Conservation (phyloP, 2,797 vertebrate species). For the Betta splendens region DNA sequence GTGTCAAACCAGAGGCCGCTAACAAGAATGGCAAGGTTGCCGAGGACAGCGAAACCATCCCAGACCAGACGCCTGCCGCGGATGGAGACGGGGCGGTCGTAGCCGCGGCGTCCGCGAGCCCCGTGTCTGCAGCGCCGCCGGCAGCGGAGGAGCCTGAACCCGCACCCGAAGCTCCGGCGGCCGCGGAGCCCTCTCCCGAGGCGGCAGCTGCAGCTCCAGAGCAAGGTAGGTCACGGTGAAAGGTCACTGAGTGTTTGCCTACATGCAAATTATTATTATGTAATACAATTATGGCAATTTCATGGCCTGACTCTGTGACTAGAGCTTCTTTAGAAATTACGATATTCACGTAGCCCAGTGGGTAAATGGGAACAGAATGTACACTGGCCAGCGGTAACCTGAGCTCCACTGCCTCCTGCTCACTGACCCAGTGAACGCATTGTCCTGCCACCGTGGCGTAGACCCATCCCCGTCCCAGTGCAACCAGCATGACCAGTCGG, state of each 20-base stretch:
- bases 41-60: conserved; percentile 74
- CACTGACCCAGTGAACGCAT: conserved; percentile 23
- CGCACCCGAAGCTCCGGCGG: conserved; percentile 7
- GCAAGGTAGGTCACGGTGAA: conserved; percentile 47
- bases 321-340: background rate
- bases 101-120: conserved; percentile 31
- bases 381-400: conserved; percentile 38
- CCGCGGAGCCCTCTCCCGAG: conserved; percentile 39
- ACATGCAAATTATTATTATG: no score
- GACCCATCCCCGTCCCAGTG: conserved; percentile 35
- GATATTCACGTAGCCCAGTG: background rate
- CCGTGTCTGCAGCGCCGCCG: conserved; percentile 34
- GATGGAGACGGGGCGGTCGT: conserved; percentile 33
- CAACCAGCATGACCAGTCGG: conserved; percentile 44
- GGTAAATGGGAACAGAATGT: conserved; percentile 14
- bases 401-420: conserved; percentile 28
- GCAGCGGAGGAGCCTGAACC: conserved; percentile 38
- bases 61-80: no score
- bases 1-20: conserved; percentile 47
- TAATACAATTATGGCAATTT: no score
- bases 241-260: background rate
- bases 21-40: conserved; percentile 67
- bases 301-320: no score
- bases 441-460: conserved; percentile 26
- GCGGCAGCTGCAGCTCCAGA: conserved; percentile 44